A percentile compares a stretch with the other conserved stretches of the same genome.
Evolutionary conservation across 2,113 vertebrate species (phyloP).

Genomic region (Anolis sagrei): DNA sequence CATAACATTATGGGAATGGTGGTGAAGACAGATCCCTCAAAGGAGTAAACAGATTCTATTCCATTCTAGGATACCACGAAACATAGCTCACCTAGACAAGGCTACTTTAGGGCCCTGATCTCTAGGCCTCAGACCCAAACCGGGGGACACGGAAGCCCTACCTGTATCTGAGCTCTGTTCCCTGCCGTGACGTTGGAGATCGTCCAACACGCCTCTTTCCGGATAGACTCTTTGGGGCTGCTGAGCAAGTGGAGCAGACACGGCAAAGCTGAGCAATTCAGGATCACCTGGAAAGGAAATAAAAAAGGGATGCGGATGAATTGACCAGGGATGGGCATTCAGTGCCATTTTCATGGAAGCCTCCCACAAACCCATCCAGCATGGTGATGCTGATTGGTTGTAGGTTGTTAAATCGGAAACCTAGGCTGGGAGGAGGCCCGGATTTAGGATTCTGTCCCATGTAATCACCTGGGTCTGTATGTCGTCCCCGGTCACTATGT

Average conservation of each 20-base stretch:
- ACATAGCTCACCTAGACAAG: too few relatives aligned
- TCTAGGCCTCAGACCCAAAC: not conserved
- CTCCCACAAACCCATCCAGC: not conserved
- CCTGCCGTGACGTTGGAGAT: constrained; percentile 99
- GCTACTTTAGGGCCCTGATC: not conserved
- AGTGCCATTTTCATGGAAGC: too few relatives aligned
- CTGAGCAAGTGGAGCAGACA: constrained; percentile 97
- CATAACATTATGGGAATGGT: too few relatives aligned
- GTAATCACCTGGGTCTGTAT: constrained; percentile 94
- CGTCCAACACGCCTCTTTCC: constrained; percentile 99
- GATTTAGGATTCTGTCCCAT: fast-evolving
- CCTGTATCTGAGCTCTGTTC: constrained; percentile 97
- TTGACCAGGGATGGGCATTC: not conserved
- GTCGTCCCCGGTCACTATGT: constrained; percentile 97
- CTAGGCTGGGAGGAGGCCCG: fast-evolving
- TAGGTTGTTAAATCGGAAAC: not conserved
- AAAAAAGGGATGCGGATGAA: too few relatives aligned
- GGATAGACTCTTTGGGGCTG: constrained; percentile 96
- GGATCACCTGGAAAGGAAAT: constrained; percentile 86
- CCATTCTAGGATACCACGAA: too few relatives aligned
- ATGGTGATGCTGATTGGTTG: not conserved
- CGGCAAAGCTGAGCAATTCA: constrained; percentile 97
- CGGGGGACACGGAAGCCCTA: constrained; percentile 39
- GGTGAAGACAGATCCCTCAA: too few relatives aligned
- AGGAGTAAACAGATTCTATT: too few relatives aligned